These are phyloP conservation scores for Panagrolaimus sp. DNA, from an alignment of 1,140 invertebrate species.

Conservation along the genomic window DNA sequence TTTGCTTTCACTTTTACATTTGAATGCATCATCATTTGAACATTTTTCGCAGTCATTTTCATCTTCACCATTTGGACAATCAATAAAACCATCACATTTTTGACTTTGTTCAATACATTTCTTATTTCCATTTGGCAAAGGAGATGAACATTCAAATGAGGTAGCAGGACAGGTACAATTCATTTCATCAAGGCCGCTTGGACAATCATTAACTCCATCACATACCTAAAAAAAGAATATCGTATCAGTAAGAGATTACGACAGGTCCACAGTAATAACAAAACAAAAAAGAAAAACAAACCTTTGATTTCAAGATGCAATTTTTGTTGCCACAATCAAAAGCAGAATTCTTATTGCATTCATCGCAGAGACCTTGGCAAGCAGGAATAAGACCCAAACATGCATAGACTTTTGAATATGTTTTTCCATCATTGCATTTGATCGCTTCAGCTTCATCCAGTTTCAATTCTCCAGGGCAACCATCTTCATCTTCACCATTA, in stretches of 20 bases:
- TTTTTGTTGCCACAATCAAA: slow-evolving; percentile 24
- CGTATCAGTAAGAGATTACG: slow-evolving; percentile 9
- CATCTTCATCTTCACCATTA: slow-evolving; percentile 40
- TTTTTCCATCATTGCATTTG: slow-evolving; percentile 17
- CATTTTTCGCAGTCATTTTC: slow-evolving; percentile 35
- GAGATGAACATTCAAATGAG: too few species aligned
- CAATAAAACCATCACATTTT: slow-evolving; percentile 36
- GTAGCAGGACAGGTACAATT: neutral
- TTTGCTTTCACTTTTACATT: slow-evolving; percentile 25
- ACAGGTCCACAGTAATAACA: slow-evolving; percentile 1
- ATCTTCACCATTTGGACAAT: slow-evolving; percentile 38
- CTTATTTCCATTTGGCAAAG: neutral
- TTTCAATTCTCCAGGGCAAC: slow-evolving; percentile 31
- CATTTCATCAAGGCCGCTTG: slow-evolving; percentile 12
- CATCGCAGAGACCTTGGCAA: slow-evolving; percentile 28
- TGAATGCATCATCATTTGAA: neutral
- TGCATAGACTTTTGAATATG: slow-evolving; percentile 30
- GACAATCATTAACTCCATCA: slow-evolving; percentile 14
- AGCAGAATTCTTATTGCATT: slow-evolving; percentile 30
- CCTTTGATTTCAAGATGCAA: slow-evolving; percentile 9
- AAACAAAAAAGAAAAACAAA: neutral
- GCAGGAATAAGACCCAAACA: slow-evolving; percentile 25
- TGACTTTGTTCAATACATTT: slow-evolving; percentile 17
- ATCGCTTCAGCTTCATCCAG: neutral
- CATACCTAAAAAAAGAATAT: slow-evolving; percentile 14